Percentiles rank a stretch among this genome's conserved stretches.
phyloP scores from a whole-genome alignment of 2,888 invertebrate species.

The Acrocyrtus sp. region DNA sequence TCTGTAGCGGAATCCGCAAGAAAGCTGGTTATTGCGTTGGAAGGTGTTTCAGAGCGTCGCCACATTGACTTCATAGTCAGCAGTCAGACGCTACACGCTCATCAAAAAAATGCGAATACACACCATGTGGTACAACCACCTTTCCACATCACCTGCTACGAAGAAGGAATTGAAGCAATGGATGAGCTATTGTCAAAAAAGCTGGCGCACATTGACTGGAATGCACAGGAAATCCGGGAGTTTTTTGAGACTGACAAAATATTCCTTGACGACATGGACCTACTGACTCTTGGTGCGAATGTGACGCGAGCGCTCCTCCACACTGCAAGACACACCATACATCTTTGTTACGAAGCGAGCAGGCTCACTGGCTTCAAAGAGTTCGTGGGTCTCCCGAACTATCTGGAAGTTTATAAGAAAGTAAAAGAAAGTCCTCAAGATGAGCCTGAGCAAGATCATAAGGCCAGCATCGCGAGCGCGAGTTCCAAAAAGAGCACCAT shows the following conservation, averaged over 20 bases:
- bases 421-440: constrained; percentile 12
- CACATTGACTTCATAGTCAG: background rate
- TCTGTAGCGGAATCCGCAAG: background rate
- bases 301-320: constrained; percentile 32
- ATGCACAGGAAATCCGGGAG: constrained; percentile 14
- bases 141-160: background rate
- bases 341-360: constrained; percentile 37
- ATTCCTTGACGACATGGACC: constrained; percentile 33
- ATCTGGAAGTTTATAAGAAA: constrained; percentile 13
- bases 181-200: constrained; percentile 14
- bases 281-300: constrained; percentile 29
- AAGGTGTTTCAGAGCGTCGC: no score
- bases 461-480: background rate
- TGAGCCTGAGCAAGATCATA: background rate
- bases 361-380: constrained; percentile 40
- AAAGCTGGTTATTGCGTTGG: constrained; percentile 5
- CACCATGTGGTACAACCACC: background rate
- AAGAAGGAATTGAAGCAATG: constrained; percentile 25
- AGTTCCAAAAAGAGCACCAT: no score
- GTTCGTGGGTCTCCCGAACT: constrained; percentile 17
- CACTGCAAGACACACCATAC: constrained; percentile 32
- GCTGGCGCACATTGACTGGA: constrained; percentile 12
- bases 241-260: constrained; percentile 48
- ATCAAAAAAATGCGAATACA: no score
- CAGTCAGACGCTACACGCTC: no score